phyloP scores from a whole-genome alignment of 2,797 vertebrate species.

The Aphelocoma californica region DNA sequence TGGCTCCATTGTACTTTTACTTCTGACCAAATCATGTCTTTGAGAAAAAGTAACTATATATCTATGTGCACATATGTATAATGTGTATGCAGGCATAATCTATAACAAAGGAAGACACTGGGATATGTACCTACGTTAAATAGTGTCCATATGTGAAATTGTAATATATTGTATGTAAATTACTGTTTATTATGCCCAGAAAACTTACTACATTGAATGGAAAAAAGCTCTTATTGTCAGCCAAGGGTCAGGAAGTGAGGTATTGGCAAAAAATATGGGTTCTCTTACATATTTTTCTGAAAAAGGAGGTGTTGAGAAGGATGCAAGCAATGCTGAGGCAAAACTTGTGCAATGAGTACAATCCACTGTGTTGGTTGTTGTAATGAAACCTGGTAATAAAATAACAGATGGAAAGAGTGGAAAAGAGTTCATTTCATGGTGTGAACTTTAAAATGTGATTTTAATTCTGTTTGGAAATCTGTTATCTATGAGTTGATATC shows the following conservation, averaged over 20 bases:
- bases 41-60: not conserved
- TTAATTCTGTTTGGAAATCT: not conserved
- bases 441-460: not conserved
- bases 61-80: not conserved
- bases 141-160: not conserved
- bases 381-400: conserved; percentile 34
- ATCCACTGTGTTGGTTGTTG: not conserved
- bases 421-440: not conserved
- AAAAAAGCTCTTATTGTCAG: not conserved
- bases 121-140: not conserved
- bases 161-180: not conserved
- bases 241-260: not conserved
- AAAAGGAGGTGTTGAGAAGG: not conserved
- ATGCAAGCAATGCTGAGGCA: not conserved
- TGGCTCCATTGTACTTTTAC: not conserved
- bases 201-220: not conserved
- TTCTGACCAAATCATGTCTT: not conserved
- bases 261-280: not conserved
- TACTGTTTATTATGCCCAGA: not conserved
- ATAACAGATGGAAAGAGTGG: not conserved
- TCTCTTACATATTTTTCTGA: not conserved
- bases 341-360: not conserved
- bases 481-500: not conserved
- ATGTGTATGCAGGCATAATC: not conserved
- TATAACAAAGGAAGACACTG: not conserved